These are phyloP conservation scores for Sanderia malayensis DNA, from an alignment of 30 jellyfish, hydroid and myxozoan species.

Conservation along the genomic window DNA sequence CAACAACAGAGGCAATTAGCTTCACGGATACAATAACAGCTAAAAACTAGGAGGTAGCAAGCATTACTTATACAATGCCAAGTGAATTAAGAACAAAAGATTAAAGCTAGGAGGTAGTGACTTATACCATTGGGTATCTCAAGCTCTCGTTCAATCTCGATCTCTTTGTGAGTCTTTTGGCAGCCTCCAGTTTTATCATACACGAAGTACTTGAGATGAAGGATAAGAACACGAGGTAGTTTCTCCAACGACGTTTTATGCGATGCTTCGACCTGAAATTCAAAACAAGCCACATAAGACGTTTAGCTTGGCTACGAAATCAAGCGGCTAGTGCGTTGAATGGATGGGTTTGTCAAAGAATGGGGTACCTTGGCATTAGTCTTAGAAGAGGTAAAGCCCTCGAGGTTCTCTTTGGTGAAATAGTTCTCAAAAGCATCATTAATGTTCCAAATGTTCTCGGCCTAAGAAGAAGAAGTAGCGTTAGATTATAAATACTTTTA, in stretches of 20 bases:
- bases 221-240: constrained; percentile 81
- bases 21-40: too few species aligned
- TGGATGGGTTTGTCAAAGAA: neutral
- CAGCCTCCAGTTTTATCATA: constrained; percentile 95
- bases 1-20: too few species aligned
- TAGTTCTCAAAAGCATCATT: constrained; percentile 80
- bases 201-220: constrained; percentile 91
- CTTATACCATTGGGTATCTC: constrained; percentile 93
- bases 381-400: constrained; percentile 91
- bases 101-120: too few species aligned
- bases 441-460: constrained; percentile 73
- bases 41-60: too few species aligned
- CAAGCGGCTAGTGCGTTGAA: too few species aligned
- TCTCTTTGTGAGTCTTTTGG: constrained; percentile 89
- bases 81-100: too few species aligned
- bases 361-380: constrained; percentile 81
- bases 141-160: constrained; percentile 73
- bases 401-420: constrained; percentile 80
- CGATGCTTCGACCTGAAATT: constrained; percentile 99
- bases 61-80: too few species aligned
- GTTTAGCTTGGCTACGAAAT: too few species aligned
- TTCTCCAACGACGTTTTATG: constrained; percentile 87
- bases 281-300: too few species aligned
- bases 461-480: constrained; percentile 33
- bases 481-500: too few species aligned